phyloP scores from a whole-genome alignment of 2,888 invertebrate genomes.

The Cosmia trapezina region DNA sequence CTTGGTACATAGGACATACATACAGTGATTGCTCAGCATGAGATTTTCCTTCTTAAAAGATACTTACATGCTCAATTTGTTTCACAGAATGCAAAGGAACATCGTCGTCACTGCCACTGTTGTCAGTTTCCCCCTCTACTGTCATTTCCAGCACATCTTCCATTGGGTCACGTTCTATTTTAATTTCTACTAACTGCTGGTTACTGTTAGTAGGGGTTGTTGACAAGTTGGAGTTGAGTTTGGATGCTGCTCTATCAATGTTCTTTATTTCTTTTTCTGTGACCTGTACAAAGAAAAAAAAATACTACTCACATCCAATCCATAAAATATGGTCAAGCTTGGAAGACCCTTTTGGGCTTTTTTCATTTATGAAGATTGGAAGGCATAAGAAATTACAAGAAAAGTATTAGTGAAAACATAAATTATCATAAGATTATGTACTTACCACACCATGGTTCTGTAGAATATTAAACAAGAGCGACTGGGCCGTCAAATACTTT shows the following conservation, averaged over 20 bases:
- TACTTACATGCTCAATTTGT: conserved; percentile 27
- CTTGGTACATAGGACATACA: background rate
- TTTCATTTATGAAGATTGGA: background rate
- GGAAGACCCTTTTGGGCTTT: background rate
- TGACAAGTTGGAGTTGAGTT: conserved; percentile 20
- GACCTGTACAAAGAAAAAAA: conserved; percentile 14
- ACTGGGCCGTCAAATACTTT: conserved; percentile 40
- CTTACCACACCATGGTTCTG: conserved; percentile 35
- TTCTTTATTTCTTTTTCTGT: conserved; percentile 36
- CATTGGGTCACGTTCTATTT: conserved; percentile 28
- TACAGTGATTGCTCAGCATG: background rate
- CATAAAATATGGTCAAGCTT: background rate
- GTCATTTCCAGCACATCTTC: background rate
- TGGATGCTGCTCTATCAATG: conserved; percentile 30
- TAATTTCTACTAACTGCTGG: background rate
- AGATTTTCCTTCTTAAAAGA: background rate
- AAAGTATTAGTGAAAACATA: background rate
- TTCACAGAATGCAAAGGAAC: conserved; percentile 14
- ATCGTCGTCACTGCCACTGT: conserved; percentile 27
- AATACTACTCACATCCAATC: background rate
- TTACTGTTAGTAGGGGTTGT: background rate
- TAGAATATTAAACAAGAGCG: conserved; percentile 36
- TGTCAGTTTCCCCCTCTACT: background rate
- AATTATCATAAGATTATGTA: background rate
- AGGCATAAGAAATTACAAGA: background rate